Evolutionary conservation across 2,797 vertebrate species (phyloP).

Genomic region (Hemibagrus guttatus): DNA sequence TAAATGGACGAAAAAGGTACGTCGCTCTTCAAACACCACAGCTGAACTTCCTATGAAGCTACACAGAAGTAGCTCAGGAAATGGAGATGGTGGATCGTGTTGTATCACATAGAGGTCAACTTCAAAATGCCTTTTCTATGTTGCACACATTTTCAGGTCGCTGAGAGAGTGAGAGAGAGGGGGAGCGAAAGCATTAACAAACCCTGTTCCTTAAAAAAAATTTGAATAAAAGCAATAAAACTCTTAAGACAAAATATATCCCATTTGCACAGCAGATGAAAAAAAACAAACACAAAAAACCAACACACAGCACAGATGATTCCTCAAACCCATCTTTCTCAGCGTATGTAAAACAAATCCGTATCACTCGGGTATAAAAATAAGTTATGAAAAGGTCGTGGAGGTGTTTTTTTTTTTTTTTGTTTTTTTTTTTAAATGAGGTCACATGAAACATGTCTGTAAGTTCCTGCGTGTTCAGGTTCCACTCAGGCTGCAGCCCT

Average conservation of each 20-base stretch:
- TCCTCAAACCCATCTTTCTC: constrained; percentile 5
- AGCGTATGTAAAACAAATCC: background rate
- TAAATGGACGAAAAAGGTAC: background rate
- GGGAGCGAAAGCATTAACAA: background rate
- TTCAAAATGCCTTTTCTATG: background rate
- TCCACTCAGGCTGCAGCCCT: constrained; percentile 46
- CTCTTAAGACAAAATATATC: constrained; percentile 20
- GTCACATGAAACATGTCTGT: constrained; percentile 34
- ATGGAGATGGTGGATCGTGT: background rate
- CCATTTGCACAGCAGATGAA: constrained; percentile 24
- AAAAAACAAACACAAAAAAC: background rate
- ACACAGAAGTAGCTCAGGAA: background rate
- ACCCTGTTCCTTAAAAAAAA: constrained; percentile 6
- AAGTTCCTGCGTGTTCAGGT: constrained; percentile 33
- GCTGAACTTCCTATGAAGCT: background rate
- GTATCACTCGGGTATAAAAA: constrained; percentile 35
- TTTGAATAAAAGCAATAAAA: background rate
- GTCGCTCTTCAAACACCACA: background rate
- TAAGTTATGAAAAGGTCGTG: constrained; percentile 45
- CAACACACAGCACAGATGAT: background rate
- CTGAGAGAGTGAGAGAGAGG: background rate
- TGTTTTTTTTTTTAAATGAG: no score
- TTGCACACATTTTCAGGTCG: background rate
- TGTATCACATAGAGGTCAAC: background rate
- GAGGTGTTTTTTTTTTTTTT: constrained; percentile 8